Percentiles rank a stretch among this genome's conserved stretches.
phyloP scores from a whole-genome alignment of 2,888 invertebrate genomes.

The Limnephilus marmoratus region DNA sequence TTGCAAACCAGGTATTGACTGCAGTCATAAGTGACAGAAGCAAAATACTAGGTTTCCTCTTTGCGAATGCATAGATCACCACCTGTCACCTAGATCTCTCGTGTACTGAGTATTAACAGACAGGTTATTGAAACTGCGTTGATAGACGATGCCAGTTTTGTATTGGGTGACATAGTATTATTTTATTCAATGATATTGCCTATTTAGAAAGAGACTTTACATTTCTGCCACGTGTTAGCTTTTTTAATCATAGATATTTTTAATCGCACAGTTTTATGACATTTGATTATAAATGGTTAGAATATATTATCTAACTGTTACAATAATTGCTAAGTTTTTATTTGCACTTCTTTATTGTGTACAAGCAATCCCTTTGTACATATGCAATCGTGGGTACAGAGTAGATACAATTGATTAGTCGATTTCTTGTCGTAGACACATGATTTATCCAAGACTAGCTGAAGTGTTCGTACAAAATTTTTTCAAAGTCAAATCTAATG shows the following conservation, averaged over 20 bases:
- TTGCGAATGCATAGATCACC: not conserved
- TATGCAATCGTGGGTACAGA: not conserved
- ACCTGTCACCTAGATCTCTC: constrained; percentile 29
- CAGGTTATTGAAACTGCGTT: not conserved
- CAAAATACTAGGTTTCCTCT: not conserved
- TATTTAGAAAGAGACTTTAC: no score
- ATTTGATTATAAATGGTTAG: no score
- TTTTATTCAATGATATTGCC: no score
- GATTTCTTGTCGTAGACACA: not conserved
- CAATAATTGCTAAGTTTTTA: no score
- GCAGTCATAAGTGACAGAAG: not conserved
- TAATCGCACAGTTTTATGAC: no score
- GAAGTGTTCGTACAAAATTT: no score
- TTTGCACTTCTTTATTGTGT: not conserved
- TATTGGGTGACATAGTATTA: not conserved
- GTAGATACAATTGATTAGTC: not conserved
- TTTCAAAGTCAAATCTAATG: no score
- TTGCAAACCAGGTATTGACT: constrained; percentile 29
- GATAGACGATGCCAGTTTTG: not conserved
- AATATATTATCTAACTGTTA: no score
- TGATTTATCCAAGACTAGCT: not conserved
- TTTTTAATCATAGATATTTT: no score
- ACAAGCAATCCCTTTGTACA: not conserved
- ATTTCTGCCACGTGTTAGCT: no score
- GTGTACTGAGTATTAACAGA: not conserved